Evolutionary conservation across 1,140 invertebrate genomes (phyloP).

Genomic region (Holotrichia oblita): DNA sequence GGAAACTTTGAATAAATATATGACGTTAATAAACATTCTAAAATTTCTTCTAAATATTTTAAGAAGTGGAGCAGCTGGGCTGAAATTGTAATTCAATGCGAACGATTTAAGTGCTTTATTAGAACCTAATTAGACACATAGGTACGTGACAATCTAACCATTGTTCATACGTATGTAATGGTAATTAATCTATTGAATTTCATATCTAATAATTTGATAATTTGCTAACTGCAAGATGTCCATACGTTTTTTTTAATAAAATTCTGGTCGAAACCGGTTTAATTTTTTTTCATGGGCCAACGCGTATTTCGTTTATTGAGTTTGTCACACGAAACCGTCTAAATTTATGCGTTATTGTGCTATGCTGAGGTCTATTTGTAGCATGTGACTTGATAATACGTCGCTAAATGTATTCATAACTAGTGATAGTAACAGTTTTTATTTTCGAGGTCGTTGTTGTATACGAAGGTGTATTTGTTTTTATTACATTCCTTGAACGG

Average conservation of each 20-base stretch:
- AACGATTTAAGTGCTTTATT: too few relatives aligned
- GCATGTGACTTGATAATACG: background rate
- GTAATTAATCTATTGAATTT: background rate
- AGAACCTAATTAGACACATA: too few relatives aligned
- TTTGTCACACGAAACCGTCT: background rate
- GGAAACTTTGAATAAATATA: too few relatives aligned
- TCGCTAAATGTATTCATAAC: background rate
- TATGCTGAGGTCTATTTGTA: background rate
- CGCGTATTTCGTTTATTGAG: background rate
- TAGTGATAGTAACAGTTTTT: too few relatives aligned
- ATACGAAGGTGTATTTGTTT: background rate
- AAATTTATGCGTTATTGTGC: constrained; percentile 18
- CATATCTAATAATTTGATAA: background rate
- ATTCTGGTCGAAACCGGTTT: background rate
- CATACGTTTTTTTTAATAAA: background rate
- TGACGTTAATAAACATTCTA: too few relatives aligned
- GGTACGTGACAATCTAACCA: too few relatives aligned
- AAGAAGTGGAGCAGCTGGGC: too few relatives aligned
- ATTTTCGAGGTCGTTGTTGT: background rate
- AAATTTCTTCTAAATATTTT: too few relatives aligned
- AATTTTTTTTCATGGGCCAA: background rate
- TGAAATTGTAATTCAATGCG: too few relatives aligned
- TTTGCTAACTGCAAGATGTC: background rate
- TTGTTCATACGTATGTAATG: too few relatives aligned
- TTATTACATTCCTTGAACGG: too few relatives aligned